Conservation (phyloP, 2,888 invertebrate genomes). For the Caradrina clavipalpis region DNA sequence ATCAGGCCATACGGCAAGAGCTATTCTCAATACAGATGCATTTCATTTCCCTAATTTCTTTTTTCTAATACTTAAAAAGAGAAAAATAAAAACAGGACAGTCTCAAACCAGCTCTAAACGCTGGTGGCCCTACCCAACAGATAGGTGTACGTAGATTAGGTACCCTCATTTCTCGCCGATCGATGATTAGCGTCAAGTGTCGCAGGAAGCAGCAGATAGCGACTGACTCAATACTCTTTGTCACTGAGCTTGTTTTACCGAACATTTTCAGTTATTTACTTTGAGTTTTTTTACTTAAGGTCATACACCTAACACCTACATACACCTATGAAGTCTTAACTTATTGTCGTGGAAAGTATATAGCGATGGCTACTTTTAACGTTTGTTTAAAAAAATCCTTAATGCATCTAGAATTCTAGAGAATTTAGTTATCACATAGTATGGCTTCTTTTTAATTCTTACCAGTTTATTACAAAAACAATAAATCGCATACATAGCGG, state of each 20-base stretch:
- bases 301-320: no score
- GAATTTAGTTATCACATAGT: no score
- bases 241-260: constrained; percentile 50
- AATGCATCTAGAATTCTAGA: no score
- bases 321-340: background rate
- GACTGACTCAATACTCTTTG: constrained; percentile 77
- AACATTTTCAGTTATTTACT: constrained; percentile 47
- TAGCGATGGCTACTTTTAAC: background rate
- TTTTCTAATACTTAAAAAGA: background rate
- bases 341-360: background rate
- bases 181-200: constrained; percentile 69
- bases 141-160: constrained; percentile 65
- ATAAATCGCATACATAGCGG: no score
- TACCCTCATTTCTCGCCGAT: constrained; percentile 78
- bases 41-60: background rate
- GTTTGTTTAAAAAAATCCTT: no score
- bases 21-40: no score
- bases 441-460: no score
- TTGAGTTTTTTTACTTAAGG: constrained; percentile 5
- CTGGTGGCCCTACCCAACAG: constrained; percentile 54
- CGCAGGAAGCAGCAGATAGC: constrained; percentile 77
- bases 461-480: no score
- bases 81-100: constrained; percentile 27
- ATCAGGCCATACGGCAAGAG: no score
- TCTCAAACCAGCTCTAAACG: constrained; percentile 19